These are phyloP conservation scores for Pristionchus entomophagus DNA, from an alignment of 2,888 invertebrate genomes.

Conservation along the genomic window DNA sequence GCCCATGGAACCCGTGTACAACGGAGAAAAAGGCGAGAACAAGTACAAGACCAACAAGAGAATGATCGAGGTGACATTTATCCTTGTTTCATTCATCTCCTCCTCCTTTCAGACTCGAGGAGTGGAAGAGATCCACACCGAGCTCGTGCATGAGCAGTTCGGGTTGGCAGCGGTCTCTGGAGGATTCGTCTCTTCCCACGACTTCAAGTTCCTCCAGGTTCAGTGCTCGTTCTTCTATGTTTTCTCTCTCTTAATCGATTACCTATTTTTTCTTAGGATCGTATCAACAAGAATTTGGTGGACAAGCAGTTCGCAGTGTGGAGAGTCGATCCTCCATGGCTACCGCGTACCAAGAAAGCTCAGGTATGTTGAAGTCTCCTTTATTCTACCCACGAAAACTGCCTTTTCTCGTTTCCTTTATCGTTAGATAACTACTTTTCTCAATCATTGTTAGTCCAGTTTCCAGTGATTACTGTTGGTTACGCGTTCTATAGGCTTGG, in stretches of 20 bases:
- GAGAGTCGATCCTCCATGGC: conserved; percentile 96
- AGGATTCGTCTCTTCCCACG: conserved; percentile 69
- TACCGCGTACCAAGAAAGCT: conserved; percentile 88
- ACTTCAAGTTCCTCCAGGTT: conserved; percentile 68
- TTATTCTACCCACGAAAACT: too few relatives aligned
- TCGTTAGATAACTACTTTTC: neutral
- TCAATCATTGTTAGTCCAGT: too few relatives aligned
- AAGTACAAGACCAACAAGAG: conserved; percentile 72
- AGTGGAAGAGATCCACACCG: conserved; percentile 83
- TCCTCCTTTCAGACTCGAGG: conserved; percentile 67
- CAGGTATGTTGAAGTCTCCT: conserved; percentile 53
- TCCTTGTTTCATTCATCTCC: neutral
- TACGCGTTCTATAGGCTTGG: too few relatives aligned
- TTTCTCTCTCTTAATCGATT: neutral
- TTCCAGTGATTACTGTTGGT: too few relatives aligned
- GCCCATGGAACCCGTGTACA: conserved; percentile 73
- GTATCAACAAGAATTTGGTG: conserved; percentile 86
- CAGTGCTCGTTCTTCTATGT: neutral
- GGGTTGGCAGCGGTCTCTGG: conserved; percentile 87
- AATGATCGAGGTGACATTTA: conserved; percentile 61
- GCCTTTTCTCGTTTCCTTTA: neutral
- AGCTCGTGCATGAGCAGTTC: conserved; percentile 90
- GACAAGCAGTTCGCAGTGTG: conserved; percentile 89
- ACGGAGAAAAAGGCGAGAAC: conserved; percentile 68
- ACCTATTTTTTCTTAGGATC: conserved; percentile 79